These are phyloP conservation scores for Oikopleura albicans DNA, from an alignment of 23 tunicate species.

Conservation along the genomic window DNA sequence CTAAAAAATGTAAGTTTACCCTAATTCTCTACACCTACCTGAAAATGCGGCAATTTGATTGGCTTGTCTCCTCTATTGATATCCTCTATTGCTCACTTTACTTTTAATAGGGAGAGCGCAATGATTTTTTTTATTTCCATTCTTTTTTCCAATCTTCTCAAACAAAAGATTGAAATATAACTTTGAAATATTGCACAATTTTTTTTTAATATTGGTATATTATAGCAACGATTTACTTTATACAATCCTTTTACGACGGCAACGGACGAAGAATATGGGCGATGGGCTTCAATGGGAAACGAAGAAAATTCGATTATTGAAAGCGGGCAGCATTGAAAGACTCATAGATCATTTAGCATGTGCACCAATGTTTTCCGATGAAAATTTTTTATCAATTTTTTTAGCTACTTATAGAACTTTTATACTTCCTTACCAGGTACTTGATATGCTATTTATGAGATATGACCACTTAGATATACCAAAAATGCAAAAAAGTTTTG, in stretches of 20 bases:
- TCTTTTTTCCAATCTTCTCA: too few relatives aligned
- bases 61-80: too few relatives aligned
- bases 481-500: not conserved
- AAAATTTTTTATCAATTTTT: not conserved
- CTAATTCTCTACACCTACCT: too few relatives aligned
- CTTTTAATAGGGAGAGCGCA: too few relatives aligned
- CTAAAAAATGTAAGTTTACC: too few relatives aligned
- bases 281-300: not conserved
- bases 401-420: not conserved
- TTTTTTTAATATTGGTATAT: too few relatives aligned
- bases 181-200: too few relatives aligned
- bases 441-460: not conserved
- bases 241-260: not conserved
- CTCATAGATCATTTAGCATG: slow-evolving; percentile 9
- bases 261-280: not conserved
- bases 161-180: too few relatives aligned
- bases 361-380: slow-evolving; percentile 4
- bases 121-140: too few relatives aligned
- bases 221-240: not conserved
- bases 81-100: too few relatives aligned
- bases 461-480: not conserved
- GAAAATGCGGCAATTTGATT: too few relatives aligned
- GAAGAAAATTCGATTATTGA: not conserved
- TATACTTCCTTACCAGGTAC: not conserved
- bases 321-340: slow-evolving; percentile 10